A percentile compares a stretch with the other conserved stretches of the same genome.
Conservation (phyloP, 2,888 invertebrate genomes). For the Lampropteryx suffumata region DNA sequence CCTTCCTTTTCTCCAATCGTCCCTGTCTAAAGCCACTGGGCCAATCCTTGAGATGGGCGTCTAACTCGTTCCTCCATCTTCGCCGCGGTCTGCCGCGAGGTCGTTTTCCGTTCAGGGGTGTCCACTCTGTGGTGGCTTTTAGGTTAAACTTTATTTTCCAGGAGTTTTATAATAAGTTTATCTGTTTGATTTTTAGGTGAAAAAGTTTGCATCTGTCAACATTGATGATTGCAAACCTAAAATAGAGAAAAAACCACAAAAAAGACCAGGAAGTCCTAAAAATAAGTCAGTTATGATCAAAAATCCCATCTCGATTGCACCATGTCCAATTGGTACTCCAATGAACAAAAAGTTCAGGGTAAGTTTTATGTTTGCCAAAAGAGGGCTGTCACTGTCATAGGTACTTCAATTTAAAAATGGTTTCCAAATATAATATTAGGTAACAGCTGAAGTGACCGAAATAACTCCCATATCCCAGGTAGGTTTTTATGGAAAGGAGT, state of each 20-base stretch:
- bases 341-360: slow-evolving; percentile 65
- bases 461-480: not conserved
- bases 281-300: slow-evolving; percentile 49
- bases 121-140: too few relatives aligned
- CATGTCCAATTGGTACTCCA: slow-evolving; percentile 43
- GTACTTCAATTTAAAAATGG: too few relatives aligned
- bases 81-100: too few relatives aligned
- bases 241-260: slow-evolving; percentile 58
- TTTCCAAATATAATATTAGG: too few relatives aligned
- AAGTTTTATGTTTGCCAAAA: slow-evolving; percentile 28
- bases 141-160: too few relatives aligned
- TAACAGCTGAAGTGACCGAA: not conserved
- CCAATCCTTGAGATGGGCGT: too few relatives aligned
- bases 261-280: slow-evolving; percentile 65
- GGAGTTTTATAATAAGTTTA: slow-evolving; percentile 15
- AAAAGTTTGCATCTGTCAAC: slow-evolving; percentile 73
- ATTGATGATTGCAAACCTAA: slow-evolving; percentile 48
- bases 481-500: slow-evolving; percentile 8
- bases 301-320: slow-evolving; percentile 54
- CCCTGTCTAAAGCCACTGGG: too few relatives aligned
- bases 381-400: too few relatives aligned
- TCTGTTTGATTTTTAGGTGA: slow-evolving; percentile 55
- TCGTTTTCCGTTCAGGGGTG: too few relatives aligned
- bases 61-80: too few relatives aligned
- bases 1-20: too few relatives aligned